Percentiles rank a stretch among this genome's conserved stretches.
phyloP scores from a whole-genome alignment of 2,888 invertebrate genomes.

The Glyphotaelius pellucidus region DNA sequence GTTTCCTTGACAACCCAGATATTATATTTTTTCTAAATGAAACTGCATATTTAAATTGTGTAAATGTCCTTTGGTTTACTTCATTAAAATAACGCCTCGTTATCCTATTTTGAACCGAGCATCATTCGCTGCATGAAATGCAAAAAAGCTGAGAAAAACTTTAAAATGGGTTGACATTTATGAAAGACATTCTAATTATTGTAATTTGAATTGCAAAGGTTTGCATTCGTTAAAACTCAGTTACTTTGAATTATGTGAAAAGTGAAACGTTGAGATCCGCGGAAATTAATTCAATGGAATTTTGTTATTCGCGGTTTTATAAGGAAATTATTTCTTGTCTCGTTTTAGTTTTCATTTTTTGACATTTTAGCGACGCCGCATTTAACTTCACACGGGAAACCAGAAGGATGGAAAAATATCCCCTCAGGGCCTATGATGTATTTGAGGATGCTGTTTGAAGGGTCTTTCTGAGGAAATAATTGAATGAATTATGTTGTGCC shows the following conservation, averaged over 20 bases:
- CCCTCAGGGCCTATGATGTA: too few relatives aligned
- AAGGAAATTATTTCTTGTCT: background rate
- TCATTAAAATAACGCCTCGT: background rate
- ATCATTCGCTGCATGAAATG: background rate
- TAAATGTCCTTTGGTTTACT: background rate
- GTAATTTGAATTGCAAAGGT: background rate
- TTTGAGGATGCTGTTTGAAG: too few relatives aligned
- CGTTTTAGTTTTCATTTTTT: background rate
- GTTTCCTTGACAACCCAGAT: background rate
- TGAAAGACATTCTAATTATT: background rate
- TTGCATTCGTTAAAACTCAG: background rate
- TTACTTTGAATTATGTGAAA: background rate
- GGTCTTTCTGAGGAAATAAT: too few relatives aligned
- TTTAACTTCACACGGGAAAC: too few relatives aligned
- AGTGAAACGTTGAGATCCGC: background rate
- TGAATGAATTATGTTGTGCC: too few relatives aligned
- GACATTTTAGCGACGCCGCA: background rate
- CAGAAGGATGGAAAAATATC: too few relatives aligned
- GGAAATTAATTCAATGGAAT: background rate
- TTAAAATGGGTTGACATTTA: background rate
- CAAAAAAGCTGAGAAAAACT: background rate
- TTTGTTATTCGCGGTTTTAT: background rate
- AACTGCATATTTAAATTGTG: background rate
- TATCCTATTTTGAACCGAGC: background rate
- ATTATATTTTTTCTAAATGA: background rate